Evolutionary conservation across 2,797 vertebrate genomes (phyloP), one percentile per base, ranked within the genome.

Genomic region (Margarornis squamiger): DNA sequence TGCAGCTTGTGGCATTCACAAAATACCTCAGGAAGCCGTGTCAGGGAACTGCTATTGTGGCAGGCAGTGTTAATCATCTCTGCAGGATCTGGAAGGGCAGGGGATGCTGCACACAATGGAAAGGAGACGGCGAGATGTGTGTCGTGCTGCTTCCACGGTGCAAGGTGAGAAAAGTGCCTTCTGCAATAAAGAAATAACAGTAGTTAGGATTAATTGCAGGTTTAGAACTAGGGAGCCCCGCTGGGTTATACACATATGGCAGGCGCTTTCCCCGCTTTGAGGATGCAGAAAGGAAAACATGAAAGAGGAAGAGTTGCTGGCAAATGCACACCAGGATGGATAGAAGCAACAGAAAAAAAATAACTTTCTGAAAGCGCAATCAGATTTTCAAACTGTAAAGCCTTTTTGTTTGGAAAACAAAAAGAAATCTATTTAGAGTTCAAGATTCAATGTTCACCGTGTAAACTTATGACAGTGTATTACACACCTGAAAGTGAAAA

Each of bases 61-160:
- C 66, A 88, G 80, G 80, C 23, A 59, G 20, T 59, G 66, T 65
- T 86, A 72, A 93, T 92, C 86, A 55, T 68, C 93, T 84, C 88
- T 58, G 92, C 2, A 0, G 54, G 83, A n/a, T 62, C 32, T 51
- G 76, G n/a, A 16, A 65, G 74, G 58, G 88, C 11, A 43, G 70
- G n/a, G 73, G 66, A 73, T 16, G 70, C 62, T 38, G 86, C 70
- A 22, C 43, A 65, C 66, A 68, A 78, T 27, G 79, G 55, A n/a
- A 52, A 58, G 66, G 91, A 55, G 73, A 77, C 0, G 4, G 30
- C 36, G 70, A 84, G 76, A 24, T 9, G 51, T 8, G 6, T 24
- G n/a, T 61, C 24, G 0, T 73, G 92, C 76, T 90, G 90, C 76
- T 90, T 55, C 9, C 3, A 15, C 29, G 46, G 5, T 5, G 49